phyloP scores from a whole-genome alignment of 2,888 invertebrate genomes.

The Timema cristinae region DNA sequence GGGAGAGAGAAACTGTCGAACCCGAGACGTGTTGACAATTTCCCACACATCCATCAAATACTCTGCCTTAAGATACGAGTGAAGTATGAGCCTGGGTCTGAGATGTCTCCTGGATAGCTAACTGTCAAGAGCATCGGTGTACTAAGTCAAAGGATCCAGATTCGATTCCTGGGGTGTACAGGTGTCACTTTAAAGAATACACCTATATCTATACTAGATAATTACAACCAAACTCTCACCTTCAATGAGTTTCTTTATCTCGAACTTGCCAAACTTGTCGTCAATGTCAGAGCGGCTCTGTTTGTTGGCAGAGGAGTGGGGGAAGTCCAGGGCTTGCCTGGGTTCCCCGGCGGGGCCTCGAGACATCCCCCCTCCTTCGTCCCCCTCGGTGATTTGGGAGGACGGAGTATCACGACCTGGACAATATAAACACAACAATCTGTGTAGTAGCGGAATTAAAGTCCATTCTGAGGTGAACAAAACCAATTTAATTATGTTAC shows the following conservation, averaged over 20 bases:
- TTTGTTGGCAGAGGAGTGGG: conserved; percentile 54
- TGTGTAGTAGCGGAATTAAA: background rate
- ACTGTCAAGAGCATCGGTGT: too few relatives aligned
- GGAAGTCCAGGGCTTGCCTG: conserved; percentile 42
- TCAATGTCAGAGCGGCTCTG: conserved; percentile 93
- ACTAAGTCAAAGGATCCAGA: too few relatives aligned
- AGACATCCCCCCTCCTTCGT: conserved; percentile 44
- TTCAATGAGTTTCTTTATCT: conserved; percentile 69
- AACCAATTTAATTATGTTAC: too few relatives aligned
- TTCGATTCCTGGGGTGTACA: too few relatives aligned
- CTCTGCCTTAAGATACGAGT: too few relatives aligned
- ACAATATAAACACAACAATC: background rate
- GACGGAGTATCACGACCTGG: conserved; percentile 90
- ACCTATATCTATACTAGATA: too few relatives aligned
- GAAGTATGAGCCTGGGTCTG: too few relatives aligned
- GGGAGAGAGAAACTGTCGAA: too few relatives aligned
- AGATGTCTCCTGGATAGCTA: too few relatives aligned
- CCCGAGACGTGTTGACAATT: too few relatives aligned
- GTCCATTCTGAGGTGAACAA: background rate
- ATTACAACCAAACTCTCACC: conserved; percentile 38
- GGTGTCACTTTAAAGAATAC: too few relatives aligned
- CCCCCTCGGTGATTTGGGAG: conserved; percentile 82
- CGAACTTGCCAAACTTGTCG: conserved; percentile 98
- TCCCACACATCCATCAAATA: too few relatives aligned
- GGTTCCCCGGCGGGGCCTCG: conserved; percentile 38